Percentiles rank a stretch among this genome's conserved stretches.
phyloP scores from a whole-genome alignment of 1,140 invertebrate species.

The Pseudomyrmex dendroicus region DNA sequence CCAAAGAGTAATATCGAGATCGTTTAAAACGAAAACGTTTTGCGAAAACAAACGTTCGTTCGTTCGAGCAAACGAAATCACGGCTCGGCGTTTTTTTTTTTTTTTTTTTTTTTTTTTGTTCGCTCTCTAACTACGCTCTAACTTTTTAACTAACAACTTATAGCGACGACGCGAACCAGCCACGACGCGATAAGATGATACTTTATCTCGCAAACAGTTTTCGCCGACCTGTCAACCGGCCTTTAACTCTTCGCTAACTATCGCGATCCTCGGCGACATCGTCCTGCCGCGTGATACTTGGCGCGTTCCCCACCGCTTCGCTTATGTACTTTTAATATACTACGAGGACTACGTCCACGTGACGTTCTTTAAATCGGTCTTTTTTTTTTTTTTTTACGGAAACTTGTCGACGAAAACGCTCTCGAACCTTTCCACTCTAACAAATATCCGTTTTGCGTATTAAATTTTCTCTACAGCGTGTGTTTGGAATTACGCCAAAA shows the following conservation, averaged over 20 bases:
- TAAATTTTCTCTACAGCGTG: neutral
- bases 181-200: neutral
- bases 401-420: neutral
- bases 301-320: constrained; percentile 2
- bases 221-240: constrained; percentile 30
- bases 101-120: constrained; percentile 26
- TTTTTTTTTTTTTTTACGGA: neutral
- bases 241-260: constrained; percentile 52
- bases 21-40: neutral
- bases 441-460: neutral
- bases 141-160: constrained; percentile 68
- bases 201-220: constrained; percentile 48
- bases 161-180: constrained; percentile 29
- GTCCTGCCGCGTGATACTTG: constrained; percentile 24
- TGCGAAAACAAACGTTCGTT: constrained; percentile 9
- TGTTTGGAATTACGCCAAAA: neutral
- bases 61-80: constrained; percentile 7
- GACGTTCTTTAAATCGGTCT: constrained; percentile 26
- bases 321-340: constrained; percentile 34
- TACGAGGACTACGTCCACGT: constrained; percentile 15
- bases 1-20: neutral
- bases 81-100: constrained; percentile 3
- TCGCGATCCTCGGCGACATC: constrained; percentile 34
- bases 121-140: constrained; percentile 56
- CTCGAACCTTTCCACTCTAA: neutral